Evolutionary conservation across 2,888 invertebrate genomes (phyloP).

Genomic region (Kryphioiulus occultus): DNA sequence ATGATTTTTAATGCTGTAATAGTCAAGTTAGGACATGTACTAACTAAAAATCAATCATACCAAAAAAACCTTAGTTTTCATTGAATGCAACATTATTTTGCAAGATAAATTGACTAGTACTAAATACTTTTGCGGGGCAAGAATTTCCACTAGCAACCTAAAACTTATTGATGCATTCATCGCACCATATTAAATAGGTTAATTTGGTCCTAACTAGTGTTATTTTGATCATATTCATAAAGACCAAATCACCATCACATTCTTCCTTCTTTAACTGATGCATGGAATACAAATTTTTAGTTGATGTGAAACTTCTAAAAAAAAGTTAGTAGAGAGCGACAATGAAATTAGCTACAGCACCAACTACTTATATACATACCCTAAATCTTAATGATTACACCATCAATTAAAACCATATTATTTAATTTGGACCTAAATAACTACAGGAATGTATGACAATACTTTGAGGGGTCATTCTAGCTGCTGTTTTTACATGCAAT

Average conservation of each 20-base stretch:
- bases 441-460: neutral
- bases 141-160: neutral
- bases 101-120: no score
- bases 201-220: neutral
- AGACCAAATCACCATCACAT: neutral
- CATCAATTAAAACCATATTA: neutral
- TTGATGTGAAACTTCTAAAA: no score
- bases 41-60: neutral
- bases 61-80: neutral
- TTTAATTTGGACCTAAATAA: neutral
- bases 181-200: neutral
- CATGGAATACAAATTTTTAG: no score
- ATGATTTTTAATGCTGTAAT: neutral
- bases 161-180: neutral
- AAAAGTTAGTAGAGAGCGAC: neutral
- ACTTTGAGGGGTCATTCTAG: neutral
- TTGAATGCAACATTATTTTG: no score
- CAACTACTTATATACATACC: neutral
- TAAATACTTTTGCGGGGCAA: no score
- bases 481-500: neutral
- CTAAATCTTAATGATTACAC: neutral
- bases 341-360: neutral
- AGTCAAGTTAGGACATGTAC: no score
- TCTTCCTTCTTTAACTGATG: no score
- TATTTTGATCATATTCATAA: neutral